A percentile compares a stretch with the other conserved stretches of the same genome.
Conservation (phyloP, 2,797 vertebrate species). For the Lepus oiostolus region DNA sequence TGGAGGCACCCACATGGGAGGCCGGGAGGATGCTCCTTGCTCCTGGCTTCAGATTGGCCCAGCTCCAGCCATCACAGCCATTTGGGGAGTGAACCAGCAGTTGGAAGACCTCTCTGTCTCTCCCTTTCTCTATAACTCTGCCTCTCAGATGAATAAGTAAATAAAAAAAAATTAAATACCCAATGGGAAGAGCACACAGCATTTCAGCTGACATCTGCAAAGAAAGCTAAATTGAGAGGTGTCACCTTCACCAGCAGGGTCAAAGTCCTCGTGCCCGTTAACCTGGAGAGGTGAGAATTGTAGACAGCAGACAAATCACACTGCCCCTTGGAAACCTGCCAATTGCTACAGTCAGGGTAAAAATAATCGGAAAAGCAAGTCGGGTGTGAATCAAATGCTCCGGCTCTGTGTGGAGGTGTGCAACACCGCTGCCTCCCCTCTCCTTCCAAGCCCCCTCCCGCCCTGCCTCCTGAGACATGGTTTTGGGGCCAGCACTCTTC, state of each 20-base stretch:
- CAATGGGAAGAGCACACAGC: background rate
- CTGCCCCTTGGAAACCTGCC: constrained; percentile 62
- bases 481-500: background rate
- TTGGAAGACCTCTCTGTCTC: no score
- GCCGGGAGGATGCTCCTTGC: no score
- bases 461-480: background rate
- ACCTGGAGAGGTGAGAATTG: constrained; percentile 65
- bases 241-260: constrained; percentile 63
- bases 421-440: background rate
- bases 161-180: background rate
- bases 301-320: constrained; percentile 62
- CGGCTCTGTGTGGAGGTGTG: background rate
- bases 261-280: constrained; percentile 62
- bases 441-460: background rate
- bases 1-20: no score
- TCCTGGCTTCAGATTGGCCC: no score
- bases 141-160: no score
- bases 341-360: constrained; percentile 58
- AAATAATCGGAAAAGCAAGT: constrained; percentile 73
- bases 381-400: constrained; percentile 67
- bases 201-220: constrained; percentile 75
- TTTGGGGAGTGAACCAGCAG: no score
- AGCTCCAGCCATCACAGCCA: no score
- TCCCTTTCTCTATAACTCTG: no score
- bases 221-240: constrained; percentile 75